Evolutionary conservation across 2,888 invertebrate genomes (phyloP).

Genomic region (Heliconius sara): DNA sequence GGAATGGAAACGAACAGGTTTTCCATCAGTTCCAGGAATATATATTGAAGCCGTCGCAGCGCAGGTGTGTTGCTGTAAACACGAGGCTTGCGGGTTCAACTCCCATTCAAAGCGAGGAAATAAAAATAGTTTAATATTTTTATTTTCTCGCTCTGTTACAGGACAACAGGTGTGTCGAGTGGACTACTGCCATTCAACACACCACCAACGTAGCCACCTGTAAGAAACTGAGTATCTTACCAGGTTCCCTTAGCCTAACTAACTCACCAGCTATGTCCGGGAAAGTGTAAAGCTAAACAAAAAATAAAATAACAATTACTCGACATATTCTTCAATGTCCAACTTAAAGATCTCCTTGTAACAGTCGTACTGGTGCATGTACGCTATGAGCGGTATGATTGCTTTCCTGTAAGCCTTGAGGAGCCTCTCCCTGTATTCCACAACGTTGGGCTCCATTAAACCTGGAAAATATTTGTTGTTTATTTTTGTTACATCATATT

Average conservation of each 20-base stretch:
- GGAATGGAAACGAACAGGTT: too few species aligned
- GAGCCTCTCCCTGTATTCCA: constrained; percentile 84
- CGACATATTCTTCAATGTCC: constrained; percentile 86
- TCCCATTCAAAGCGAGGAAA: neutral
- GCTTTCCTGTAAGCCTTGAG: constrained; percentile 85
- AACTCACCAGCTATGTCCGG: neutral
- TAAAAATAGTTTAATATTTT: neutral
- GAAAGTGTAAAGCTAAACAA: neutral
- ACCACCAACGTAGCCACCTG: too few species aligned
- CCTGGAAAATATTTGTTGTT: constrained; percentile 54
- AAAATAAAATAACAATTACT: constrained; percentile 77
- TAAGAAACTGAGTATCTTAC: neutral
- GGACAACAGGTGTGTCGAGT: neutral
- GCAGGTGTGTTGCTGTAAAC: neutral
- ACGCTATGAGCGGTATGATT: constrained; percentile 89
- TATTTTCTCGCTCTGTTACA: neutral
- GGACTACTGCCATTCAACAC: too few species aligned
- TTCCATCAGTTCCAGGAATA: too few species aligned
- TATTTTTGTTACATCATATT: neutral
- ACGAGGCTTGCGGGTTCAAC: neutral
- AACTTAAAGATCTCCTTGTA: constrained; percentile 85
- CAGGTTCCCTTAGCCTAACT: neutral
- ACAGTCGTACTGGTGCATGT: constrained; percentile 87
- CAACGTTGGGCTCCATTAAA: constrained; percentile 74
- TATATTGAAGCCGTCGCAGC: neutral